Percentiles rank a stretch among this genome's conserved stretches.
These are phyloP conservation scores for Peribatodes rhomboidaria DNA, from an alignment of 2,888 invertebrate species.

Conservation along the genomic window DNA sequence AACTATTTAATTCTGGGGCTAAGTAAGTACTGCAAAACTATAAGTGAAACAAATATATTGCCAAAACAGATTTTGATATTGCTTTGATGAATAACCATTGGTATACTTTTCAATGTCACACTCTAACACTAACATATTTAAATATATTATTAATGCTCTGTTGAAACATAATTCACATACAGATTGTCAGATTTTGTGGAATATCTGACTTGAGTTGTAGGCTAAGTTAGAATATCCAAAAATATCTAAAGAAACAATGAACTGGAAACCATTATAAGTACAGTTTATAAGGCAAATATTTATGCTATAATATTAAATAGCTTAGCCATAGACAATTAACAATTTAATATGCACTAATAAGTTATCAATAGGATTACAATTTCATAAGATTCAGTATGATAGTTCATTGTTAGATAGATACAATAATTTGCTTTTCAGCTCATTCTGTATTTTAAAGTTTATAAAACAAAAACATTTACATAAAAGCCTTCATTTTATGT, in stretches of 20 bases:
- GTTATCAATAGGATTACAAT: neutral
- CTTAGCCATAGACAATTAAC: neutral
- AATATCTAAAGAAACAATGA: neutral
- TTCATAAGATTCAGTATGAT: neutral
- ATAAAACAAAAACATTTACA: neutral
- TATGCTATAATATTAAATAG: neutral
- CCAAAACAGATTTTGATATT: too few species aligned
- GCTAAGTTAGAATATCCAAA: neutral
- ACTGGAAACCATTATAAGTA: neutral
- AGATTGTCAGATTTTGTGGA: too few species aligned
- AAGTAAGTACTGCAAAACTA: too few species aligned
- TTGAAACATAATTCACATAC: too few species aligned
- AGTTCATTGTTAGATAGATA: neutral
- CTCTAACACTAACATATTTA: too few species aligned
- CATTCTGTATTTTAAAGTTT: neutral
- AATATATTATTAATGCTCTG: too few species aligned
- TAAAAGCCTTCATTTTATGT: neutral
- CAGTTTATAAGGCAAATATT: neutral
- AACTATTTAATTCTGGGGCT: too few species aligned
- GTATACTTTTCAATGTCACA: too few species aligned
- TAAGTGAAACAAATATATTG: too few species aligned
- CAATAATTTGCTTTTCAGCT: too few species aligned
- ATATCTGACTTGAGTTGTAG: too few species aligned
- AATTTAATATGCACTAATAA: neutral
- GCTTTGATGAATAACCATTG: too few species aligned